Percentiles rank a stretch among this genome's conserved stretches.
These are phyloP conservation scores for Lepidocyrtinus sp. DNA, from an alignment of 2,888 invertebrate species.

Conservation along the genomic window DNA sequence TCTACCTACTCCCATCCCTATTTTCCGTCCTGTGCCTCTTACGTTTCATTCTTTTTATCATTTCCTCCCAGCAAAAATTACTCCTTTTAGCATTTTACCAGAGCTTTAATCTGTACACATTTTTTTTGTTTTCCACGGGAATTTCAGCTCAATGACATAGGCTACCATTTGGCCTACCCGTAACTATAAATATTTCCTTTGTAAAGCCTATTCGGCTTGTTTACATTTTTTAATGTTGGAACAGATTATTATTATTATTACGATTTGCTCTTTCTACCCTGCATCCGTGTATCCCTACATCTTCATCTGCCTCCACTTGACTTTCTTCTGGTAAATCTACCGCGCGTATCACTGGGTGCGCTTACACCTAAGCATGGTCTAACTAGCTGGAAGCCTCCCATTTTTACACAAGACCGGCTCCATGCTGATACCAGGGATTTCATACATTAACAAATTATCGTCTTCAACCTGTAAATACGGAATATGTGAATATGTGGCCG, in stretches of 20 bases:
- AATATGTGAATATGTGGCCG: neutral
- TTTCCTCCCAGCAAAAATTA: conserved; percentile 1
- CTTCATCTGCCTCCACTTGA: no score
- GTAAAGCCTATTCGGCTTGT: conserved; percentile 35
- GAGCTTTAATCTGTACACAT: no score
- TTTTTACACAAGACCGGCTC: neutral
- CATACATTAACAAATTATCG: neutral
- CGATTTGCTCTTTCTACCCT: conserved; percentile 38
- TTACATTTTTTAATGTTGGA: conserved; percentile 50
- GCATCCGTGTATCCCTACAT: no score
- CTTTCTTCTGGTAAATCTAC: no score
- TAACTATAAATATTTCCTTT: no score
- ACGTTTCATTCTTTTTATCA: no score
- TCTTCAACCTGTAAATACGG: neutral
- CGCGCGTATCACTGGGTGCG: no score
- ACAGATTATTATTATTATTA: conserved; percentile 37
- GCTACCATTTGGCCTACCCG: no score
- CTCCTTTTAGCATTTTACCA: neutral
- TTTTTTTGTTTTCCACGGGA: no score
- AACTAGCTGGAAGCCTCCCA: neutral
- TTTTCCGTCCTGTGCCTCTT: neutral
- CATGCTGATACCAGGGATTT: neutral
- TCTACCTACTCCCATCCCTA: neutral
- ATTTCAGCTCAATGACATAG: no score
- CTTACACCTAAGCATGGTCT: no score